These are phyloP conservation scores for Salminus brasiliensis DNA, from an alignment of 2,113 vertebrate genomes.

Conservation along the genomic window DNA sequence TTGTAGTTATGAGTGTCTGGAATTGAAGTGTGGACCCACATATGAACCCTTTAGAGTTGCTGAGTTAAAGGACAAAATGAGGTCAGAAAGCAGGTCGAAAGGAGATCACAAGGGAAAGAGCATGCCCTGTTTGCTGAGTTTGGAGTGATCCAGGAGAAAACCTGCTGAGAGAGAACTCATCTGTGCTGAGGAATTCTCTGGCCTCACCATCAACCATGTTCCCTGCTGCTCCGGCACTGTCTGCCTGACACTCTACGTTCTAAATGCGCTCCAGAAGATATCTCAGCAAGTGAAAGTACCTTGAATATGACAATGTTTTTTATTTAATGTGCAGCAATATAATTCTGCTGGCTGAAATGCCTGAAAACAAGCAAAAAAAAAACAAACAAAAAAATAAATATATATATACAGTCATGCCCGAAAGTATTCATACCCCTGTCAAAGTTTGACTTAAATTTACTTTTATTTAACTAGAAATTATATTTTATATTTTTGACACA, in stretches of 20 bases:
- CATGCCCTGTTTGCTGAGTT: conserved; percentile 34
- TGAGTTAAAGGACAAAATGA: background rate
- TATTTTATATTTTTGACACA: no score
- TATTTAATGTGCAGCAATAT: background rate
- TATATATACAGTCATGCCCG: no score
- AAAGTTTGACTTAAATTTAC: no score
- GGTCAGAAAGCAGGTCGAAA: conserved; percentile 23
- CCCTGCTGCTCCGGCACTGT: background rate
- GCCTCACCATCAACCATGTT: conserved; percentile 15
- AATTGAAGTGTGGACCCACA: background rate
- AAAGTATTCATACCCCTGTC: no score
- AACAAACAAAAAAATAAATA: no score
- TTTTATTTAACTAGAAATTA: no score
- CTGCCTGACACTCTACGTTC: background rate
- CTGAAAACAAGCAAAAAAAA: background rate
- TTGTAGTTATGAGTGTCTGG: background rate
- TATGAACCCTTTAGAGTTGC: background rate
- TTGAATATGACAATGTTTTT: background rate
- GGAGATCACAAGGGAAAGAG: conserved; percentile 25
- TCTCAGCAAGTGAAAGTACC: background rate
- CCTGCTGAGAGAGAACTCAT: conserved; percentile 36
- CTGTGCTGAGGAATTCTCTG: conserved; percentile 35
- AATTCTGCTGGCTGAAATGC: background rate
- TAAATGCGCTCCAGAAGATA: background rate
- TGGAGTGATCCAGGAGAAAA: conserved; percentile 13